Evolutionary conservation across 2,113 vertebrate genomes (phyloP).

Genomic region (Centropus unirufus): DNA sequence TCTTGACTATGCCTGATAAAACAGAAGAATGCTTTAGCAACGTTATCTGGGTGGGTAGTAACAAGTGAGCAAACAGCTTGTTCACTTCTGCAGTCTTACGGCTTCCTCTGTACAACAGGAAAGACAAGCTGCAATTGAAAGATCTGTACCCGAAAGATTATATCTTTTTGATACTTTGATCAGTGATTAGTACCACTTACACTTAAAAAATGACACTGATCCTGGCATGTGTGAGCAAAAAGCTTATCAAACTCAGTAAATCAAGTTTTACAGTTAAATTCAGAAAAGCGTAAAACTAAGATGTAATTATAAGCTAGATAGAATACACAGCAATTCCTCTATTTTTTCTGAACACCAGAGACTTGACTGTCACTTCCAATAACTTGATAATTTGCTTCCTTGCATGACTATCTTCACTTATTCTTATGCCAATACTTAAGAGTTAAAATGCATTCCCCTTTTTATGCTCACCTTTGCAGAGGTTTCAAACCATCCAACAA

Average conservation of each 20-base stretch:
- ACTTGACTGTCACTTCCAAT: neutral
- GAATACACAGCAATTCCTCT: neutral
- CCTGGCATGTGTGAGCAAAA: neutral
- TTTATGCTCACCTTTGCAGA: conserved; percentile 90
- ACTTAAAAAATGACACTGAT: neutral
- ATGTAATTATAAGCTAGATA: neutral
- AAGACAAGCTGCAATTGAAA: neutral
- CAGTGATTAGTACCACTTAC: neutral
- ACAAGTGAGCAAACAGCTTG: neutral
- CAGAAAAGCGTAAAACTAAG: neutral
- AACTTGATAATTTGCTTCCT: neutral
- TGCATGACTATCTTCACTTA: neutral
- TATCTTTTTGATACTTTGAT: neutral
- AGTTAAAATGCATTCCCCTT: neutral
- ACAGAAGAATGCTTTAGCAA: neutral
- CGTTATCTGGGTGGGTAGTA: neutral
- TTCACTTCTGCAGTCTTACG: neutral
- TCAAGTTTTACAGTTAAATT: neutral
- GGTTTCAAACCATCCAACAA: conserved; percentile 96
- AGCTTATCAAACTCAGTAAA: neutral
- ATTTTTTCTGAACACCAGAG: neutral
- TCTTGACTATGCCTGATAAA: neutral
- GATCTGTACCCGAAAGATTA: neutral
- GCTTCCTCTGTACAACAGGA: neutral
- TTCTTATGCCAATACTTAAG: neutral